phyloP scores from a whole-genome alignment of 2,113 vertebrate species.

The Gopherus flavomarginatus region DNA sequence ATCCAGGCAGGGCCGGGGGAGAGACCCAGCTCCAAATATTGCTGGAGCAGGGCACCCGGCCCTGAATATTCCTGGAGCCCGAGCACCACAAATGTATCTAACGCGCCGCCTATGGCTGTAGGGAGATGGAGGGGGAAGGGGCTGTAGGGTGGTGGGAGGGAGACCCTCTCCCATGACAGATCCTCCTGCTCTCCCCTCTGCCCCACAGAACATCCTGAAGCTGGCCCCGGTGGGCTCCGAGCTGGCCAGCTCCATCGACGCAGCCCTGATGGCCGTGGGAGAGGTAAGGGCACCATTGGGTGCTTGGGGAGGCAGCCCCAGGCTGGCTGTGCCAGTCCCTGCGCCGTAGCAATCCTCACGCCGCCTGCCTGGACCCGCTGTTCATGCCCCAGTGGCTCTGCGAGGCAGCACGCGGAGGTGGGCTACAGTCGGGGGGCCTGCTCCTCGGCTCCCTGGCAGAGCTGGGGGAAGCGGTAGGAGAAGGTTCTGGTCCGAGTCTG shows the following conservation, averaged over 20 bases:
- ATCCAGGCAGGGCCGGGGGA: too few relatives aligned
- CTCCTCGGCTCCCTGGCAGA: too few relatives aligned
- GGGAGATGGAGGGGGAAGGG: too few relatives aligned
- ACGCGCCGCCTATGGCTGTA: not conserved
- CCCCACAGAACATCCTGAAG: slow-evolving; percentile 78
- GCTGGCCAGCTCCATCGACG: slow-evolving; percentile 38
- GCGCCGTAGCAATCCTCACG: not conserved
- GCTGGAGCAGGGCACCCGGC: too few relatives aligned
- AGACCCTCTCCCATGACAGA: too few relatives aligned
- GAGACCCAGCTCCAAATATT: too few relatives aligned
- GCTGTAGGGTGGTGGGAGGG: not conserved
- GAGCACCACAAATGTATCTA: too few relatives aligned
- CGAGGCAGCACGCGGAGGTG: not conserved
- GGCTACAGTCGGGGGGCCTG: not conserved
- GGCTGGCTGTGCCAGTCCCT: not conserved
- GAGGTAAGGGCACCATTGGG: slow-evolving; percentile 61
- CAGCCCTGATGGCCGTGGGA: slow-evolving; percentile 74
- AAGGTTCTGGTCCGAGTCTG: not conserved
- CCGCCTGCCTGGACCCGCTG: too few relatives aligned
- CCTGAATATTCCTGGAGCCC: too few relatives aligned
- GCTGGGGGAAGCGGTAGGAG: not conserved
- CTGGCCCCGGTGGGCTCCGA: slow-evolving; percentile 44
- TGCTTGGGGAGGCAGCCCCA: not conserved
- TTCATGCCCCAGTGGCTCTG: rapidly evolving
- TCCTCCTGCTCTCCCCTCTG: not conserved